phyloP scores from a whole-genome alignment of 2,888 invertebrate species.

The Apantesis nais region DNA sequence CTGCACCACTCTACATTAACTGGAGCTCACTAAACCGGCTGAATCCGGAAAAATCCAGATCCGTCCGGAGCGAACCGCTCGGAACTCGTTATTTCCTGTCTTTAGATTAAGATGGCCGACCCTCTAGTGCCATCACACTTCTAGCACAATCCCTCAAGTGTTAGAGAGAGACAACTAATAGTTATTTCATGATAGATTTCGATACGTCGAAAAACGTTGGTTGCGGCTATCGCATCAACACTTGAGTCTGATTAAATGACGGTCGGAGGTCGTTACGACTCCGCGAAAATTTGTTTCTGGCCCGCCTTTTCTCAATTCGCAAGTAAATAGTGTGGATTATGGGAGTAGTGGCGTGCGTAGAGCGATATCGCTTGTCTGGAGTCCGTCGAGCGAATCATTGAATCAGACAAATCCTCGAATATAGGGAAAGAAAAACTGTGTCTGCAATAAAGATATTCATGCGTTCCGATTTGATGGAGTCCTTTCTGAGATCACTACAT shows the following conservation, averaged over 20 bases:
- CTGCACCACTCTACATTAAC: conserved; percentile 48
- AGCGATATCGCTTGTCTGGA: conserved; percentile 36
- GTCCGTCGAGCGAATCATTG: conserved; percentile 45
- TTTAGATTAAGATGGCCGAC: conserved; percentile 61
- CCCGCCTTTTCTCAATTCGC: conserved; percentile 63
- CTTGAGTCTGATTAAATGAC: conserved; percentile 78
- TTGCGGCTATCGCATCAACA: conserved; percentile 69
- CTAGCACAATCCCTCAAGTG: conserved; percentile 25
- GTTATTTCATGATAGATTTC: conserved; percentile 65
- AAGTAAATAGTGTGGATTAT: conserved; percentile 55
- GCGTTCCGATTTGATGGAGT: conserved; percentile 35
- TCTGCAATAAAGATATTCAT: conserved; percentile 36
- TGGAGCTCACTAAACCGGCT: conserved; percentile 54
- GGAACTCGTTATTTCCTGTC: conserved; percentile 73
- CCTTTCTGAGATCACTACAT: conserved; percentile 23
- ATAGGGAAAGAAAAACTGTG: conserved; percentile 33
- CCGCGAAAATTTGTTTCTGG: conserved; percentile 60
- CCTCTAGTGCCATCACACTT: conserved; percentile 46
- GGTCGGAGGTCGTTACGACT: conserved; percentile 66
- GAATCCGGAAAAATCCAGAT: conserved; percentile 71
- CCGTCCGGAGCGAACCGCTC: conserved; percentile 61
- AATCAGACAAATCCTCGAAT: conserved; percentile 46
- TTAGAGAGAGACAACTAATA: conserved; percentile 47
- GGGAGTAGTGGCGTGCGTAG: conserved; percentile 41
- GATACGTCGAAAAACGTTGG: conserved; percentile 56